Base-by-base conservation (phyloP, 2,888 invertebrate species). In the Pegoplata infirma region DNA sequence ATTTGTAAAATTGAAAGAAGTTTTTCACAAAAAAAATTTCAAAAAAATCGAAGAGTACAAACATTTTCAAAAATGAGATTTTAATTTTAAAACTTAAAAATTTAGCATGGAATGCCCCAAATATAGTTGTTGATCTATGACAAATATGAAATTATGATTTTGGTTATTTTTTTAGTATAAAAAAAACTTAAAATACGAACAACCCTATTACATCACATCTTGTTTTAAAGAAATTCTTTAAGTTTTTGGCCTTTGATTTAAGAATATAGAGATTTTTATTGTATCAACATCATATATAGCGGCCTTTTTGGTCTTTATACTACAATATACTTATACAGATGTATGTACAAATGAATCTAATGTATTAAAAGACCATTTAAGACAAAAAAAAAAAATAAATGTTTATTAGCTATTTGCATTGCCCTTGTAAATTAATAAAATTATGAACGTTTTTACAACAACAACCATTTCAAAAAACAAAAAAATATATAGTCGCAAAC, bases 341-440 rank as follows among this genome's bases (percentile, higher is more conserved):
- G n/a, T n/a, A n/a, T n/a, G n/a, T n/a, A n/a, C 47, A 51, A 59
- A 69, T 53, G 47, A 79, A 66, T 58, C 66, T 72, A 75, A 79
- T 64, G 75, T 67, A 71, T 58, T 72, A 47, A 72, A 63, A 67
- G 51, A 51, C 53, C 46, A 67, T 78, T 74, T 68, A 67, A 69
- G 59, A 58, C 32, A 68, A 61, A 67, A 55, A 12, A 40, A 56
- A 6, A 67, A 61, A 56, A 56, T 32, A 40, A 4, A 44, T 49
- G 23, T 63, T 73, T 67, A 71, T 74, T 51, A 61, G 25, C 49
- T 61, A 53, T 79, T 75, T 67, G 44, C 51, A 76, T 80, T 81
- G 76, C 64, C 67, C 53, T 80, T 80, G 81, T 84, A 83, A 83
- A 84, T 82, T 81, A 81, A 83, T 84, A 84, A 84, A 84, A 83